Base-by-base conservation (phyloP, 1,140 invertebrate species). In the Trichoplusia ni region DNA sequence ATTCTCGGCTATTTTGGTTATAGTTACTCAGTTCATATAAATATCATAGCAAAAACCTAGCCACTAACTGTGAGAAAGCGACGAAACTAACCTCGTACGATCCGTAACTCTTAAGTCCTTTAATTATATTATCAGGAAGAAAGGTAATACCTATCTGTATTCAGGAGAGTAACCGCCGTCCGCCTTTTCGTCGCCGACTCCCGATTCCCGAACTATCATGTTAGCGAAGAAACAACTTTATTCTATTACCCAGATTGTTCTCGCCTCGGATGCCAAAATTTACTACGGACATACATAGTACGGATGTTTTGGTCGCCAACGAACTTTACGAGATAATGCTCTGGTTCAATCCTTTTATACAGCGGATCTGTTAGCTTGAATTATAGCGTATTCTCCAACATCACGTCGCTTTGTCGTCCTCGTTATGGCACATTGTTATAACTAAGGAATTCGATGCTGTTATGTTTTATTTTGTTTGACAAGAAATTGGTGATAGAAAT, bases 301-400 rank as follows among this genome's bases (percentile, higher is more conserved):
- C n/a, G 62, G 67, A 78, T 79, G 72, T 80, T 74, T 75, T 77
- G 76, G 72, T 65, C 75, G 81, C 86, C 84, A 83, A 82, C 76
- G 82, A 84, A 90, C 81, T 90, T 88, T 84, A 81, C 80, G 84
- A 88, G 78, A 83, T 83, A 88, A 77, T 79, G 77, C 76, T 83
- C 77, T 44, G 54, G 78, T 64, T 77, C 81, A 81, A 81, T 79
- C 74, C 80, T 84, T 83, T 89, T 83, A 82, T 80, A 71, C 66
- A 61, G 71, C 73, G 54, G 67, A 75, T 84, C 76, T 79, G 68
- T 62, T 71, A 71, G 56, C 54, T 62, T 77, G 71, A 84, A 47
- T 77, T 84, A 77, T 80, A 80, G 75, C 77, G 75, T 79, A 77
- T 79, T 79, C 71, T 69, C 60, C 61, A 72, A 73, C 73, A 73